Evolutionary conservation across 2,113 vertebrate species (phyloP).

Genomic region (Paracanthobrama guichenoti): DNA sequence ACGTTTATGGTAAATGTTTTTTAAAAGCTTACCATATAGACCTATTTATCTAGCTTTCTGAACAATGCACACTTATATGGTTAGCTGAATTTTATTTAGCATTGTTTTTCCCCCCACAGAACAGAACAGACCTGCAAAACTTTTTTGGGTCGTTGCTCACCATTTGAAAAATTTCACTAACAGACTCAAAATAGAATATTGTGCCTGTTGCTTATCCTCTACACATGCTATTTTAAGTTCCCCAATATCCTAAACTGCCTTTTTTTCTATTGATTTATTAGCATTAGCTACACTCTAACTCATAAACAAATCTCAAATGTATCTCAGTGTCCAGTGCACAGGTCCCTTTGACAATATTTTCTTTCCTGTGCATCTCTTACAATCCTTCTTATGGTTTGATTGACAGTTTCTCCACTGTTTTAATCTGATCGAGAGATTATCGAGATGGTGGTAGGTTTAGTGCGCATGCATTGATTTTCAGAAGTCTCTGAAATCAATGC

Average conservation of each 20-base stretch:
- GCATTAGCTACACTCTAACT: neutral
- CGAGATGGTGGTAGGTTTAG: too few relatives aligned
- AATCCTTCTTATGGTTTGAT: neutral
- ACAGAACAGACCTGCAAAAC: neutral
- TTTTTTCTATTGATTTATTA: neutral
- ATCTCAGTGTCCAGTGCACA: neutral
- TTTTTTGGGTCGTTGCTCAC: neutral
- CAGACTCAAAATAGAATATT: neutral
- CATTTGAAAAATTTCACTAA: neutral
- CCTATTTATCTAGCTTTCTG: neutral
- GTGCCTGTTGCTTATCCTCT: neutral
- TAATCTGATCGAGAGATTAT: conserved; percentile 67
- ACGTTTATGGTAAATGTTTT: too few relatives aligned
- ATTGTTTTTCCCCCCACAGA: neutral
- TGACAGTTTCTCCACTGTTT: conserved; percentile 54
- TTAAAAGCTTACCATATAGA: neutral
- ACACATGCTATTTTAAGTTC: neutral
- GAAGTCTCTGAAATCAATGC: conserved; percentile 69
- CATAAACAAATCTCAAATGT: neutral
- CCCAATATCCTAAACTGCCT: neutral
- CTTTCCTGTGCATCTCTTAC: neutral
- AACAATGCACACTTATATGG: neutral
- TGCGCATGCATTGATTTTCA: too few relatives aligned
- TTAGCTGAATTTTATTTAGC: neutral
- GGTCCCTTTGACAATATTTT: neutral